Evolutionary conservation across 2,888 invertebrate species (phyloP).

Genomic region (Heliconius cydno): DNA sequence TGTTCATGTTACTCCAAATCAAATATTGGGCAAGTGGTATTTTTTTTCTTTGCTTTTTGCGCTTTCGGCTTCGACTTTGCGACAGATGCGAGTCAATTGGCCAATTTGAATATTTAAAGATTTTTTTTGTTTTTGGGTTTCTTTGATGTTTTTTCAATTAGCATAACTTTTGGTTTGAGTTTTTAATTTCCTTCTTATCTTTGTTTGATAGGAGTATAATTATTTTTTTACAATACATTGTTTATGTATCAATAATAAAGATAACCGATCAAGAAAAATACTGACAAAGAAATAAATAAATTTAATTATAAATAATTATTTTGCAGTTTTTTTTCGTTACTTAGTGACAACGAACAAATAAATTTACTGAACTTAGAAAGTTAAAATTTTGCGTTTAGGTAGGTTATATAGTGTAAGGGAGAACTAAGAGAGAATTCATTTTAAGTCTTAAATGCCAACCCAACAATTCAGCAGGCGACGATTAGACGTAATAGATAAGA

Average conservation of each 20-base stretch:
- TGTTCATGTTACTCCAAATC: constrained; percentile 62
- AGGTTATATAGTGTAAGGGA: no score
- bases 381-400: no score
- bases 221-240: neutral
- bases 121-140: neutral
- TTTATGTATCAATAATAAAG: neutral
- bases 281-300: no score
- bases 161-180: neutral
- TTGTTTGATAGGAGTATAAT: neutral
- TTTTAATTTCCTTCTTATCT: neutral
- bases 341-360: no score
- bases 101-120: constrained; percentile 26
- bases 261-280: no score
- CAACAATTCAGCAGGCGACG: no score
- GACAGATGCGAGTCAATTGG: constrained; percentile 29
- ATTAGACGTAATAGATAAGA: neutral
- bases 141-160: neutral
- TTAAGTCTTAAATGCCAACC: no score
- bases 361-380: no score
- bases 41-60: constrained; percentile 24
- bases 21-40: constrained; percentile 43
- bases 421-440: no score
- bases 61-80: constrained; percentile 6
- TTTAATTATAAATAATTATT: no score
- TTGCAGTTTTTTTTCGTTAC: no score